phyloP scores from a whole-genome alignment of 2,888 invertebrate species.

The Chloromyia formosa region DNA sequence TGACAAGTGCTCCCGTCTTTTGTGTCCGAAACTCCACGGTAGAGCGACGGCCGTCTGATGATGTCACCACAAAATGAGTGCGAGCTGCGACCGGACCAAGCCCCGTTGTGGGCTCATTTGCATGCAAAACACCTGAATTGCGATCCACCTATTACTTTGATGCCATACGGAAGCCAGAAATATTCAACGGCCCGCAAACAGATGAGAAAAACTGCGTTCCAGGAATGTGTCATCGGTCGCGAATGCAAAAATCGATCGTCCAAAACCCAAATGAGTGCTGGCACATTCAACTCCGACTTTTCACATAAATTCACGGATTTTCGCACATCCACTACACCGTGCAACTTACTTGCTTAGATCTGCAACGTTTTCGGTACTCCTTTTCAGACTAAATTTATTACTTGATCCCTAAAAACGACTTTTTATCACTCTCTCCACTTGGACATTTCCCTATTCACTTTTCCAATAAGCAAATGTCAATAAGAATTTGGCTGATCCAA shows the following conservation, averaged over 20 bases:
- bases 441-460: slow-evolving; percentile 24
- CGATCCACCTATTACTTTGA: background rate
- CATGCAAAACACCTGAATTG: background rate
- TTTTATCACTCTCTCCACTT: background rate
- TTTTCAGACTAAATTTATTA: background rate
- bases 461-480: slow-evolving; percentile 14
- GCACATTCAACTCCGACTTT: background rate
- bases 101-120: background rate
- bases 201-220: background rate
- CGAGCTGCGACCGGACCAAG: background rate
- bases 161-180: background rate
- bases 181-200: background rate
- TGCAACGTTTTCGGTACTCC: background rate
- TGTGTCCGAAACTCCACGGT: background rate
- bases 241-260: slow-evolving; percentile 28
- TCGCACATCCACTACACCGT: too few relatives aligned
- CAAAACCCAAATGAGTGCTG: background rate
- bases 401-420: background rate
- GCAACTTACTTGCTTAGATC: background rate
- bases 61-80: slow-evolving; percentile 32
- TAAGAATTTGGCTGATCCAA: background rate
- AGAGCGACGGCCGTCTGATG: slow-evolving; percentile 2
- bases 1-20: background rate
- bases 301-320: background rate
- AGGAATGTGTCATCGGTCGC: slow-evolving; percentile 16